Base-by-base conservation (phyloP, 2,888 invertebrate genomes). In the Ernsta delagoae region DNA sequence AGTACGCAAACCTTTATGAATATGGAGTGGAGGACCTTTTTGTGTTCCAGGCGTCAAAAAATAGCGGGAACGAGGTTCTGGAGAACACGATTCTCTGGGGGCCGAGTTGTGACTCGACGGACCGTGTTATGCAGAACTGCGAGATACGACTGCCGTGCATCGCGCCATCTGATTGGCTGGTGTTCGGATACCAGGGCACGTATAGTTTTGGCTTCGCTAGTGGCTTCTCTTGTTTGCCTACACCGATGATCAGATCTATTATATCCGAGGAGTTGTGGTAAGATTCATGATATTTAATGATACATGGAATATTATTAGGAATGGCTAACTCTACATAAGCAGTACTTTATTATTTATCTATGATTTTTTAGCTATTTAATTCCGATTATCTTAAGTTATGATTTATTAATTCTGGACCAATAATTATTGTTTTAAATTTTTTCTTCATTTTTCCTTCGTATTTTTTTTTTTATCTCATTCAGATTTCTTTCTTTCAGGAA, bases 21-120 rank as follows among this genome's bases (percentile, higher is more conserved):
- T 24, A 24, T 24, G 24, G 24, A 43, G 43, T 43, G 11, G 48
- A 12, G 12, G 1, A 50, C 12, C 50, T 16, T 7, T 54, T 54
- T 11, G 54, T 9, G 16, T 54, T 54, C 11, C 48, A 67, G 67
- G 56, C 48, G 16, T 48, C 67, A 3, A 24, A 61, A 34, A 68
- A 73, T 43, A 70, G 63, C 59, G 73, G 73, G 16, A 50, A 69
- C 7, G 72, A 75, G 16, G 53, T 69, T 9, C 36, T 71, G 4
- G 79, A 82, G 68, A 78, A 77, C 3, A 70, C 75, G 0, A 79
- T 82, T 1, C 73, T 83, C 0, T 83, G 82, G 82, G 83, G 83
- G 3, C 83, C 83, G 0, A 81, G 77, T 16, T 79, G 82, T 36
- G 80, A 83, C 60, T 81, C 81, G 1, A 60, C 61, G 0, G 83